phyloP scores from a whole-genome alignment of 2,888 invertebrate genomes.

The Leucophenga maculata region DNA sequence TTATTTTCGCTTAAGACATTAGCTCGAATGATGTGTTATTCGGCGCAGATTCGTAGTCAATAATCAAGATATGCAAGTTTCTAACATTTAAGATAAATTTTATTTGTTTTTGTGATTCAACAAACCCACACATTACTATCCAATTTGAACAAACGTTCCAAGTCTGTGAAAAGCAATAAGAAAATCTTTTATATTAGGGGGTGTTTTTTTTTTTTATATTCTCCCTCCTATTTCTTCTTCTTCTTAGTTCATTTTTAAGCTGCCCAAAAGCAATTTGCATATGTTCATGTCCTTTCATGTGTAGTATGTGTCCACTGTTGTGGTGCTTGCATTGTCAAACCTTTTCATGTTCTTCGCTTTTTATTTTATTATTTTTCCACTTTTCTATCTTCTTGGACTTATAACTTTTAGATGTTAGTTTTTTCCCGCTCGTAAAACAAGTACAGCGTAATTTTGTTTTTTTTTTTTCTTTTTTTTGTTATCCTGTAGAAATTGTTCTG shows the following conservation, averaged over 20 bases:
- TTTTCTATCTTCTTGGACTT: constrained; percentile 1
- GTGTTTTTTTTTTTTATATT: neutral
- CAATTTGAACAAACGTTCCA: constrained; percentile 32
- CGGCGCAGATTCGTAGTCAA: neutral
- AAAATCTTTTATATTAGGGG: neutral
- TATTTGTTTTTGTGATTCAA: neutral
- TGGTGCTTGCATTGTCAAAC: constrained; percentile 44
- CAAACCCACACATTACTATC: too few relatives aligned
- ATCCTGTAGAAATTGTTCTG: constrained; percentile 29
- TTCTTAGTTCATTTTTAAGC: constrained; percentile 57
- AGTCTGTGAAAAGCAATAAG: neutral
- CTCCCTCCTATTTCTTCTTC: neutral
- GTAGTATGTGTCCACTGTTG: too few relatives aligned
- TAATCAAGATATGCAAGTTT: neutral
- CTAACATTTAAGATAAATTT: neutral
- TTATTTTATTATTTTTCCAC: constrained; percentile 17
- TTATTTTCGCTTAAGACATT: neutral
- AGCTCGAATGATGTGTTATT: too few relatives aligned
- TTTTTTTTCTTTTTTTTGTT: too few relatives aligned
- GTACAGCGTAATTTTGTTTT: constrained; percentile 7
- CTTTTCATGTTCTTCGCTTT: constrained; percentile 37
- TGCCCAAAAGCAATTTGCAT: constrained; percentile 60
- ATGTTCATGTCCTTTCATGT: constrained; percentile 45
- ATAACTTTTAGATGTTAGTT: neutral
- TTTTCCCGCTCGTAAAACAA: constrained; percentile 10